Evolutionary conservation across 2,797 vertebrate genomes (phyloP).

Genomic region (Sebastes taczanowskii): DNA sequence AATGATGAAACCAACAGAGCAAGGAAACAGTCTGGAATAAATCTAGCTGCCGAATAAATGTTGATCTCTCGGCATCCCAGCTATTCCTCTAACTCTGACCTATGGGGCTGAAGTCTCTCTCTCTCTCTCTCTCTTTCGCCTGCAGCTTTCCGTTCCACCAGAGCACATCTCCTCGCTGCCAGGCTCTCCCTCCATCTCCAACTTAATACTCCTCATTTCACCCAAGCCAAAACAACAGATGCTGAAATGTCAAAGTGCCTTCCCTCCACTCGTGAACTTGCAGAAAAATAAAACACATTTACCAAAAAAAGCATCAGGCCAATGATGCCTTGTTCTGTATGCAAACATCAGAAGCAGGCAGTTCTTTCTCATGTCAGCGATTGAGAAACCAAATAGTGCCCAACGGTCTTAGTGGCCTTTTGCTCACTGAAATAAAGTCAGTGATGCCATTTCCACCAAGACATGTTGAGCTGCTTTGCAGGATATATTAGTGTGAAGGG

Average conservation of each 20-base stretch:
- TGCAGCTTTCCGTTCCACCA: slow-evolving; percentile 57
- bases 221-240: slow-evolving; percentile 68
- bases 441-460: background rate
- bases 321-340: background rate
- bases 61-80: slow-evolving; percentile 54
- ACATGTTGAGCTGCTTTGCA: background rate
- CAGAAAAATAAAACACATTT: slow-evolving; percentile 4
- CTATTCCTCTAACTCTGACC: slow-evolving; percentile 51
- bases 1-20: slow-evolving; percentile 20
- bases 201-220: slow-evolving; percentile 57
- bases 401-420: background rate
- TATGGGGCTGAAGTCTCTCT: slow-evolving; percentile 16
- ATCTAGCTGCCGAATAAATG: slow-evolving; percentile 38
- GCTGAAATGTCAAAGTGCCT: slow-evolving; percentile 51
- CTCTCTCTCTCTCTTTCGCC: slow-evolving; percentile 17
- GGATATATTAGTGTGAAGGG: background rate
- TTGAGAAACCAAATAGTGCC: background rate
- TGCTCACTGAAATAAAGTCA: background rate
- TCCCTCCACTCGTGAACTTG: slow-evolving; percentile 23
- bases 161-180: slow-evolving; percentile 54
- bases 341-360: background rate
- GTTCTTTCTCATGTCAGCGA: background rate
- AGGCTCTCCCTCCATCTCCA: slow-evolving; percentile 54
- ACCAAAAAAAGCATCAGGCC: background rate
- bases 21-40: slow-evolving; percentile 20